Conservation (phyloP, 2,113 vertebrate species). For the Colaptes auratus region DNA sequence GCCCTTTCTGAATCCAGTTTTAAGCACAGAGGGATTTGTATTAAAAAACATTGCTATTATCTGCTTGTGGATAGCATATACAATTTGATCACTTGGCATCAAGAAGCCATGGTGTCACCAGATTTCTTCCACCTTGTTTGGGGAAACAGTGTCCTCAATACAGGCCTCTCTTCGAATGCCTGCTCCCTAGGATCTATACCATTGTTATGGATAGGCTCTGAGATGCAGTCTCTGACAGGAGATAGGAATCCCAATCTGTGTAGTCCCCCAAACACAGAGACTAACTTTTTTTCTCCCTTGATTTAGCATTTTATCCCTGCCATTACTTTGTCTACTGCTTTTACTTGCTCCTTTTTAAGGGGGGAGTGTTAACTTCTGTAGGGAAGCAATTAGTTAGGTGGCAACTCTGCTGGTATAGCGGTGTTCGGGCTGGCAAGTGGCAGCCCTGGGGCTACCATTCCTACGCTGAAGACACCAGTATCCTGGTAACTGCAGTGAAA, state of each 20-base stretch:
- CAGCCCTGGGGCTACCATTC: not conserved
- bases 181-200: not conserved
- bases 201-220: not conserved
- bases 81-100: not conserved
- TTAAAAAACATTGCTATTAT: not conserved
- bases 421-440: not conserved
- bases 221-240: not conserved
- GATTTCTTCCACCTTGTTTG: not conserved
- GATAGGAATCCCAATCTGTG: not conserved
- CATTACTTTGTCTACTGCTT: not conserved
- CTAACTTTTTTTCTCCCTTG: not conserved
- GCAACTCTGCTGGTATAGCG: not conserved
- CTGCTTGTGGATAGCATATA: not conserved
- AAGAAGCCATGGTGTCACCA: not conserved
- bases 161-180: not conserved
- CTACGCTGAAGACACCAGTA: not conserved
- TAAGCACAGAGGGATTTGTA: not conserved
- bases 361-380: not conserved
- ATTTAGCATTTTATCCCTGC: not conserved
- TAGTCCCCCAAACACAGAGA: not conserved
- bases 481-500: not conserved
- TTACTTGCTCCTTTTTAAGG: not conserved
- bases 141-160: not conserved
- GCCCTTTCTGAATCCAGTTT: not conserved
- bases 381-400: not conserved